Evolutionary conservation across 2,888 invertebrate species (phyloP), one percentile per base, ranked within the genome.

Genomic region (Scrobipalpa costella): DNA sequence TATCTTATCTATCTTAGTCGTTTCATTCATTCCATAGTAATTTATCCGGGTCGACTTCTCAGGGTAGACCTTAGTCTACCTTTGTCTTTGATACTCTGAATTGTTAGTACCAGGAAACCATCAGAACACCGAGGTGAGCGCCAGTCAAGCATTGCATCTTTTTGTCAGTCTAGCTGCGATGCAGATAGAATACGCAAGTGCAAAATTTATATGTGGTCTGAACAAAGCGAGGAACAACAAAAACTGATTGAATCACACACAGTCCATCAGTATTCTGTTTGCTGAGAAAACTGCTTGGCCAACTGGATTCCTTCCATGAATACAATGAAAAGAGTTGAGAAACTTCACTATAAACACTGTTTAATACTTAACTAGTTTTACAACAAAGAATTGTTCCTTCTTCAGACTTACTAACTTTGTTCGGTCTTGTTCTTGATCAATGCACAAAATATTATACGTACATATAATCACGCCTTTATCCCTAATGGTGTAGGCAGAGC

Each of bases 271-370:
- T 61, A 61, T 61, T 61, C 61, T 34, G 50, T 61, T 52, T 52
- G 61, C 38, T 38, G 52, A 52, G 21, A 47, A 55, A 61, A 61
- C 52, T 61, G 61, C 27, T 13, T 2, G 15, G 17, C 38, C 19
- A 61, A 52, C 50, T 52, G 36, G 50, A 61, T 66, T 66, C 70
- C 66, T 73, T 76, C 69, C 67, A 70, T 65, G 70, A 73, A 69
- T 71, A 71, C 72, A 76, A 75, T 76, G 75, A 74, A 76, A 74
- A 75, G 68, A 75, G 73, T 70, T 66, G 64, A 73, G 72, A 75
- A 79, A 77, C 76, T 76, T 76, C 59, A 63, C 70, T 68, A 61
- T 71, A 78, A 73, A 76, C 78, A 76, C 79, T 76, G 73, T 76
- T 78, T 75, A 75, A 76, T 78, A 73, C 73, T 71, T 71, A 75